Base-by-base conservation (phyloP, 92 coral and sea anemone species). In the Bergia puertoricense region DNA sequence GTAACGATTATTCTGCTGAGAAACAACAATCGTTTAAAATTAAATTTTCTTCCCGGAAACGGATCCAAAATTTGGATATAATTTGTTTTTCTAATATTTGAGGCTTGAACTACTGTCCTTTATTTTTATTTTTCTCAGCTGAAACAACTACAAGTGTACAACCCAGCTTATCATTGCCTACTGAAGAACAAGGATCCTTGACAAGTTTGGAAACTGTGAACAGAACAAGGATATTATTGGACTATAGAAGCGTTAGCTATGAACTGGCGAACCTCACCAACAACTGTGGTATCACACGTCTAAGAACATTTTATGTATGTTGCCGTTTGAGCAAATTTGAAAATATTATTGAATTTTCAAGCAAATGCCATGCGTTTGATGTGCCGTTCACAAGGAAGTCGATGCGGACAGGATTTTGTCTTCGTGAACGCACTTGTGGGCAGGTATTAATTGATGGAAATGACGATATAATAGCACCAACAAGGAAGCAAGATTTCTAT, bases 31-130 rank as follows among this genome's bases (percentile, higher is more conserved):
- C 48, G 51, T 81, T 81, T n/a, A 66, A 43, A 66, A 82, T 43
- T 44, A 41, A 11, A 82, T 76, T 82, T 82, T 67, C 85, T 43
- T 44, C 30, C 86, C 76, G 86, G 86, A 42, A 82, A 82, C 59
- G 30, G 48, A 10, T 13, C 44, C 54, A 62, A 42, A 43, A n/a
- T 65, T 59, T 22, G 9, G 50, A 43, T 8, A 43, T 16, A 45
- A 54, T 23, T 65, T 67, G 42, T 71, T 9, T 82, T 75, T 65
- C 56, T 2, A 43, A 40, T n/a, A 66, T 16, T 40, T 44, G 0
- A 6, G 6, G 9, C n/a, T 6, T 18, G 57, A 18, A 23, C 62
- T 30, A 37, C 8, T 41, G 43, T 37, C 4, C 0, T 65, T 23
- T 13, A 0, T 82, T 39, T 67, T n/a, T 66, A 23, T 82, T 82